Evolutionary conservation across 2,888 invertebrate genomes (phyloP).

Genomic region (Oscheius sp.): DNA sequence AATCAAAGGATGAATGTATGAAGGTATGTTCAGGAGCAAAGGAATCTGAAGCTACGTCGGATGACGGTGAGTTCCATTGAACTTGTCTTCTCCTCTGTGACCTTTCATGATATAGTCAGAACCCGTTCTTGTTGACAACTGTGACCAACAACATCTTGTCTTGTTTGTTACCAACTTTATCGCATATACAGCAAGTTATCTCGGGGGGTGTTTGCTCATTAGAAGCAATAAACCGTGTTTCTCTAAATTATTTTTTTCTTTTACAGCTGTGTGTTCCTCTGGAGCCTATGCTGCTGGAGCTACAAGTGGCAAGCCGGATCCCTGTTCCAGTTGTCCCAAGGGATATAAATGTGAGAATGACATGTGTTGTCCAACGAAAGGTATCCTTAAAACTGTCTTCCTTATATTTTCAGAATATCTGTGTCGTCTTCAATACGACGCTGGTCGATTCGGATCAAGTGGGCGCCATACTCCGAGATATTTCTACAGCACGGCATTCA

Average conservation of each 20-base stretch:
- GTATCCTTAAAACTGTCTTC: conserved; percentile 29
- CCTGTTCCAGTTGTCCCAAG: conserved; percentile 60
- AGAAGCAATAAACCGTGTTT: neutral
- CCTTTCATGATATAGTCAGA: neutral
- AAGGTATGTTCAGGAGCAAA: conserved; percentile 19
- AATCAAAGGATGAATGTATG: conserved; percentile 51
- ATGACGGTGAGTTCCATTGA: neutral
- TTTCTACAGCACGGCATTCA: conserved; percentile 61
- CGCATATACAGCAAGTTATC: neutral
- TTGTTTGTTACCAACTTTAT: neutral
- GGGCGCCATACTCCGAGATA: conserved; percentile 67
- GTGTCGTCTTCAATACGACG: conserved; percentile 64
- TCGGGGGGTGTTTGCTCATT: neutral
- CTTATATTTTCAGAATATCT: conserved; percentile 47
- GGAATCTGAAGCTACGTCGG: conserved; percentile 7
- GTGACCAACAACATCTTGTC: neutral
- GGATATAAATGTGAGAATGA: conserved; percentile 58
- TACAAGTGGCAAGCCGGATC: conserved; percentile 33
- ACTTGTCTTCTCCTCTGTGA: neutral
- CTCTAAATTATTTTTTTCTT: neutral
- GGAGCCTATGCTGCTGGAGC: conserved; percentile 51
- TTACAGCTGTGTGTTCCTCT: conserved; percentile 36
- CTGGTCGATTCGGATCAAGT: conserved; percentile 60
- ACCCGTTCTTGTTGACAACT: neutral
- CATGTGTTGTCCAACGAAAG: conserved; percentile 64